phyloP scores from a whole-genome alignment of 2,113 vertebrate species.

The Bubalus kerabau region DNA sequence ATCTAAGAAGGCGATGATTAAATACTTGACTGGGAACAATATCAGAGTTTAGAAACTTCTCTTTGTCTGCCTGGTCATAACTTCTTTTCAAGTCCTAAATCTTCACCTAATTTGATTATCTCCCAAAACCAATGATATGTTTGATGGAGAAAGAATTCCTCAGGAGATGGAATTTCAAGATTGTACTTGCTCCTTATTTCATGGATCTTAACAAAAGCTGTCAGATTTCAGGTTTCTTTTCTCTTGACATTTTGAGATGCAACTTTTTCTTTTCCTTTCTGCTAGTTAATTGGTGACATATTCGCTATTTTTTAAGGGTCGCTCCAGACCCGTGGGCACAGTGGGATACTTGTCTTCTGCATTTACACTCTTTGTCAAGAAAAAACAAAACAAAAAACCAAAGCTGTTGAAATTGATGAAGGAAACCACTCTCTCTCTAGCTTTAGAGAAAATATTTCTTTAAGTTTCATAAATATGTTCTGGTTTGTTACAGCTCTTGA shows the following conservation, averaged over 20 bases:
- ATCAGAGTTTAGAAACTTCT: background rate
- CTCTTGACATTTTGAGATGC: background rate
- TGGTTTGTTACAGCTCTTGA: background rate
- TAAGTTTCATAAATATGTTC: background rate
- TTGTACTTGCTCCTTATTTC: background rate
- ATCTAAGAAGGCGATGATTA: background rate
- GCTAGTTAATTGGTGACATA: background rate
- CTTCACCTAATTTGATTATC: background rate
- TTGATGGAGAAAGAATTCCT: background rate
- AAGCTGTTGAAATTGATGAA: background rate
- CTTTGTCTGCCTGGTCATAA: background rate
- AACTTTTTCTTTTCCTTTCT: background rate
- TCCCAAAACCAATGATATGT: background rate
- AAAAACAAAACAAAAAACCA: background rate
- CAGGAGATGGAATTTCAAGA: background rate
- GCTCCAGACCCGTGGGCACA: background rate
- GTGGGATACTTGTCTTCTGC: background rate
- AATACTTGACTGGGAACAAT: background rate
- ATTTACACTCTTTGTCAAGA: background rate
- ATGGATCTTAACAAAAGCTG: background rate
- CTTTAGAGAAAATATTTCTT: background rate
- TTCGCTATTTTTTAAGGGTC: background rate
- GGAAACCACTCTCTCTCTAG: background rate
- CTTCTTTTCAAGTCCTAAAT: background rate
- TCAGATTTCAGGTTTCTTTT: background rate